Evolutionary conservation across 2,113 vertebrate genomes (phyloP), one percentile per base, ranked within the genome.

Genomic region (Pelobates fuscus): DNA sequence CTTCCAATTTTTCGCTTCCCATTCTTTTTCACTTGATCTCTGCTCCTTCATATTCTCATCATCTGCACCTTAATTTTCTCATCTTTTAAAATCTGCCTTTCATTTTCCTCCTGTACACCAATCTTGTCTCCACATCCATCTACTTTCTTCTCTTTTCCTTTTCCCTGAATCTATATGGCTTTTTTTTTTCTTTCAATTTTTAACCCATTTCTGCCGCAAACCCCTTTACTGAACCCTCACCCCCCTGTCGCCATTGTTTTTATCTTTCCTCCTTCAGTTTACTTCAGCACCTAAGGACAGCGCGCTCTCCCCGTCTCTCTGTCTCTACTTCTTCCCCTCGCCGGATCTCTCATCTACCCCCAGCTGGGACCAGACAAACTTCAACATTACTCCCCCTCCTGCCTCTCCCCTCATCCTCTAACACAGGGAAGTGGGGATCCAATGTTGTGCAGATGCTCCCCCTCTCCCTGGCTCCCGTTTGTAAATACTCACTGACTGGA

Each of bases 221-320:
- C 14, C 58, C 77, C 66, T n/a, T n/a, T n/a, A n/a, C n/a, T n/a
- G n/a, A n/a, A n/a, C 52, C 30, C 76, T 71, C 71, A 21, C 77
- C 80, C 80, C 20, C 26, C 18, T 3, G 8, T 18, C 32, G 5
- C 5, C n/a, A 20, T 5, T 49, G 25, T 61, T 46, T 64, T 73
- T 14, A 29, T 61, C 17, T 74, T 74, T 25, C 25, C 17, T 24
- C 30, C 37, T 41, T 3, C 71, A 74, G 71, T 74, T 74, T 74
- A 74, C 59, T 74, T 74, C 71, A 74, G 71, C 71, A 74, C 71
- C 71, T 74, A 74, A 74, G 71, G 71, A 74, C 71, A 43, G 30
- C 52, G 71, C n/a, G 54, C 49, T 74, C 62, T 66, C 32, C 46
- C 62, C 70, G 37, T 67, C 72, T 75, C 71, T 74, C 49, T 75